A percentile compares a stretch with the other conserved stretches of the same genome.
Conservation (phyloP, 2,888 invertebrate genomes). For the Thysanoteuthis rhombus region DNA sequence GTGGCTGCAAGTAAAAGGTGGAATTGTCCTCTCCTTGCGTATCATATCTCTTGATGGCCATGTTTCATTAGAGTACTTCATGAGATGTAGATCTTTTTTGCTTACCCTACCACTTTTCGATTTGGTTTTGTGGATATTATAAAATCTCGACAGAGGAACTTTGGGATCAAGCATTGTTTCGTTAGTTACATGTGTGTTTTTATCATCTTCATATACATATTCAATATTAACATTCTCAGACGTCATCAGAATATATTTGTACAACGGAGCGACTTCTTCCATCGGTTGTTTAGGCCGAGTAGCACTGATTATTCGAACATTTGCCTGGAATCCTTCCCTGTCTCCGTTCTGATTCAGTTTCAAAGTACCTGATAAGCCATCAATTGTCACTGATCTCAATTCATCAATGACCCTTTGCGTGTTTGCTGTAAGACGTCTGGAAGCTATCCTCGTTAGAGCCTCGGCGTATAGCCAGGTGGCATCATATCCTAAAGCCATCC, state of each 20-base stretch:
- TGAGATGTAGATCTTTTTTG: background rate
- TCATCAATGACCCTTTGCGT: constrained; percentile 38
- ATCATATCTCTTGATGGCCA: background rate
- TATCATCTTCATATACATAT: too few relatives aligned
- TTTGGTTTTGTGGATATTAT: background rate
- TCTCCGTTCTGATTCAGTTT: constrained; percentile 41
- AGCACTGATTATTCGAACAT: constrained; percentile 40
- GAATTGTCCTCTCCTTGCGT: background rate
- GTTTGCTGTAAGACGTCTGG: constrained; percentile 38
- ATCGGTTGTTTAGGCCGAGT: too few relatives aligned
- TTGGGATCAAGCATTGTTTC: background rate
- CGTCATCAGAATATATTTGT: too few relatives aligned
- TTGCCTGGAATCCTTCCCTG: constrained; percentile 42
- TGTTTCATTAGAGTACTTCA: background rate
- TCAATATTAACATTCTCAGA: too few relatives aligned
- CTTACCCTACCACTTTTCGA: background rate
- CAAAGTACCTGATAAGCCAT: constrained; percentile 42
- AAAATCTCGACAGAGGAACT: background rate
- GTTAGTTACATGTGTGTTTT: background rate
- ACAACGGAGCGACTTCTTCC: too few relatives aligned
- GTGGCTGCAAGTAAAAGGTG: background rate
- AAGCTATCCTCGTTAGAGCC: constrained; percentile 39
- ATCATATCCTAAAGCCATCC: constrained; percentile 48
- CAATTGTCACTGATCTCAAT: constrained; percentile 40
- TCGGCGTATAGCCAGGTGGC: constrained; percentile 39